phyloP scores from a whole-genome alignment of 2,113 vertebrate genomes.

The Copsychus sechellarum region DNA sequence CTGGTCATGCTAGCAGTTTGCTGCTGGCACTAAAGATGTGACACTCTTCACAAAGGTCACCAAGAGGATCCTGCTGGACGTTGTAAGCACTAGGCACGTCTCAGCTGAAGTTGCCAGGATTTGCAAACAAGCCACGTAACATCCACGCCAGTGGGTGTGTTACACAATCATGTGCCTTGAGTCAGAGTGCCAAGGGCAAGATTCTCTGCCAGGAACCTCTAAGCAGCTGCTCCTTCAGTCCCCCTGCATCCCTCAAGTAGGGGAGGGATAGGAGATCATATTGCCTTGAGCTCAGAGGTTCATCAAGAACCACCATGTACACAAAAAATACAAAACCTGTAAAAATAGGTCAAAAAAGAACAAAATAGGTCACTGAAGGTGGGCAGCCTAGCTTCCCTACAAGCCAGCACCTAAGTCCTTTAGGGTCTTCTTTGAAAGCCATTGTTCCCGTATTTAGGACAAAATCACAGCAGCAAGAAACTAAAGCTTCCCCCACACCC shows the following conservation, averaged over 20 bases:
- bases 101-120: background rate
- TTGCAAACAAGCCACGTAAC: conserved; percentile 9
- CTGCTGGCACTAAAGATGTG: background rate
- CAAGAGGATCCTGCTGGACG: background rate
- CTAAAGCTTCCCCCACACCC: background rate
- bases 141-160: background rate
- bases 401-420: background rate
- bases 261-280: background rate
- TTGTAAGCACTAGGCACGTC: background rate
- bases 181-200: conserved; percentile 8
- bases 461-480: background rate
- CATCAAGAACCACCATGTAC: background rate
- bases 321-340: background rate
- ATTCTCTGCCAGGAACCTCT: background rate
- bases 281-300: background rate
- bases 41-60: background rate
- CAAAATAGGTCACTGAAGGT: background rate
- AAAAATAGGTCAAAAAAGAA: background rate
- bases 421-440: background rate
- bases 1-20: background rate
- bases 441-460: background rate
- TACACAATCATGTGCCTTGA: background rate
- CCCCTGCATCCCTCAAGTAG: background rate
- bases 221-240: conserved; percentile 1
- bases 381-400: background rate